Evolutionary conservation across 2,797 vertebrate species (phyloP).

Genomic region (Choloepus didactylus): DNA sequence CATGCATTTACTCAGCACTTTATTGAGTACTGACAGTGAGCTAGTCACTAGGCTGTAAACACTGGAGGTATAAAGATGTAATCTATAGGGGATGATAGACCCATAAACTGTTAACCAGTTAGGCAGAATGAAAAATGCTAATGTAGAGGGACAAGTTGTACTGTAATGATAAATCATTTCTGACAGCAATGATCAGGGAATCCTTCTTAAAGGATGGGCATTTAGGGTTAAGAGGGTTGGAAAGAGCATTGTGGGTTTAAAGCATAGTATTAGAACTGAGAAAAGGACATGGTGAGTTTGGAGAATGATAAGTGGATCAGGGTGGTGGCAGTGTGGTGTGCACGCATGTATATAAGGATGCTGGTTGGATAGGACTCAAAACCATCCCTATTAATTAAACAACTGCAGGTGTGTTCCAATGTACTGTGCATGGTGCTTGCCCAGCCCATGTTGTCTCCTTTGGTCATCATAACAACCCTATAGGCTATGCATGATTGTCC

Average conservation of each 20-base stretch:
- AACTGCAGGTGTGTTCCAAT: background rate
- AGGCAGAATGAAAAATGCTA: background rate
- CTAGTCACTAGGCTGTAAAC: background rate
- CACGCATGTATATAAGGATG: rapidly evolving
- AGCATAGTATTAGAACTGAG: background rate
- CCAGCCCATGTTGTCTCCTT: background rate
- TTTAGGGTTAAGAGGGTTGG: background rate
- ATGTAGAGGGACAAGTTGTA: background rate
- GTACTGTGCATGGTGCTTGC: background rate
- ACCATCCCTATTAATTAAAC: background rate
- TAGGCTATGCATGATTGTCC: background rate
- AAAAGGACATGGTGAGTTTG: background rate
- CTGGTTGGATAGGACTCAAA: background rate
- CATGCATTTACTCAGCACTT: background rate
- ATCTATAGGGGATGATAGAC: background rate
- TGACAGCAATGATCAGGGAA: background rate
- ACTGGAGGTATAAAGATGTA: background rate
- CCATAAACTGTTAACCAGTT: background rate
- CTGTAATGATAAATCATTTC: background rate
- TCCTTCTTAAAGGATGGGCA: background rate
- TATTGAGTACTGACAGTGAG: background rate
- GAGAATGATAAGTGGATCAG: background rate
- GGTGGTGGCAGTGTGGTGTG: background rate
- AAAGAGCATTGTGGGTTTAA: background rate
- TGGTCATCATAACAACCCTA: background rate